Base-by-base conservation (phyloP, 2,797 vertebrate species). In the Falco columbarius region DNA sequence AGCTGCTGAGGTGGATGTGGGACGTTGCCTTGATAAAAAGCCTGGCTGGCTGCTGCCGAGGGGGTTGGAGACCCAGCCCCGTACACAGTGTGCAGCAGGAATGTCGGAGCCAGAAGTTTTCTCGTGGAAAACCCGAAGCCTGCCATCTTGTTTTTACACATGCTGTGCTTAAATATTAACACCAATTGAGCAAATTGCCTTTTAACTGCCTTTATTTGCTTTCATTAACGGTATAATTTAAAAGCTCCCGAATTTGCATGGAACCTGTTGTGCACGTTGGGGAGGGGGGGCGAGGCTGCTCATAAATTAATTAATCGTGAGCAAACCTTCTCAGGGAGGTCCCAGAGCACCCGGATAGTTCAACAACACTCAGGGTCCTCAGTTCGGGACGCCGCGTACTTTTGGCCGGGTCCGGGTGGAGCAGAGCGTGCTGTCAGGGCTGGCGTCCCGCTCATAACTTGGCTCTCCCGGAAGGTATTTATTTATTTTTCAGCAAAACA, bases 161-260 rank as follows among this genome's bases (percentile, higher is more conserved):
- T 95, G 98, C 98, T 98, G 98, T 98, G 98, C 98, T 98, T 98
- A 98, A 98, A 98, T 98, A 98, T 98, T 98, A 98, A 97, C 98
- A 98, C 98, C 98, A 98, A 98, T 98, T 98, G 98, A 98, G 98
- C 97, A 98, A 98, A 98, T 98, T 98, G 98, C 97, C 98, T 98
- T 98, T 98, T 98, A 98, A 98, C 98, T 98, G 98, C 98, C 91
- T 98, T 98, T 98, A 98, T 98, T 98, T 98, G 98, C 97, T 98
- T 98, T 98, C 98, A 98, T 98, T 98, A 98, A 98, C 95, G 81
- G 96, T 96, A 98, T 98, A 98, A 98, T 98, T 98, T 98, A 98
- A 98, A 98, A 98, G 98, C 98, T 98, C 96, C 96, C 86, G 38
- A 96, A 98, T 98, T 98, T 98, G 98, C 98, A 98, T 98, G 98